Evolutionary conservation across 2,113 vertebrate species (phyloP), one percentile per base, ranked within the genome.

Genomic region (Daphoenositta chrysoptera): DNA sequence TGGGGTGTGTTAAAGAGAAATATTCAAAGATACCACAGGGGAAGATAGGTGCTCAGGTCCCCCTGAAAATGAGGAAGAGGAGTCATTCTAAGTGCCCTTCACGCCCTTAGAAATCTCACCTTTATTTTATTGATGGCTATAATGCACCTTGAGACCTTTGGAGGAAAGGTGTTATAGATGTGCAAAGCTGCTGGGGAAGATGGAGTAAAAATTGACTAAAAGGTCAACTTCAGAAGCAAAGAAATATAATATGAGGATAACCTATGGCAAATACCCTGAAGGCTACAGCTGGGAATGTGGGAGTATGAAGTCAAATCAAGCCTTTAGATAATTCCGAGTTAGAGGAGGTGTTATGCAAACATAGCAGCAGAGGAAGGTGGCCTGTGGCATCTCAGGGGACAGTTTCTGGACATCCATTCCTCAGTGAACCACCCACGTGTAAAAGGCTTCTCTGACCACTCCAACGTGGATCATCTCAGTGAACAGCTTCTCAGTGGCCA

Each of bases 141-240:
- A 88, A 88, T 71, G 60, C 35, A 54, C 44, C 81, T 86, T 64
- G 57, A 91, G 80, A 93, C 69, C 53, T 93, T 90, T 84, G 80
- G 42, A 84, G 45, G 72, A 92, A 93, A 87, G 60, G 9, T 69
- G 56, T 68, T 79, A 72, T 3, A 89, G 86, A 82, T 57, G 37
- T 89, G 48, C 44, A 93, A 83, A 93, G 64, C 40, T 94, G 23
- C 60, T 72, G 50, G 24, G 68, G 40, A 92, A 87, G 26, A 64
- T 51, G 30, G 80, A 93, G 68, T 82, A 64, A 93, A 92, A 92
- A 83, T 39, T 70, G 39, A 71, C 71, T 80, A n/a, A 92, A 96
- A 93, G 75, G 92, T 90, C 90, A 93, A 56, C 48, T 88, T 96
- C 90, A 93, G 83, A 94, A 92, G 35, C 44, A 94, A 70, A 89